phyloP scores from a whole-genome alignment of 2,888 invertebrate genomes.

The Pardosa pseudoannulata region DNA sequence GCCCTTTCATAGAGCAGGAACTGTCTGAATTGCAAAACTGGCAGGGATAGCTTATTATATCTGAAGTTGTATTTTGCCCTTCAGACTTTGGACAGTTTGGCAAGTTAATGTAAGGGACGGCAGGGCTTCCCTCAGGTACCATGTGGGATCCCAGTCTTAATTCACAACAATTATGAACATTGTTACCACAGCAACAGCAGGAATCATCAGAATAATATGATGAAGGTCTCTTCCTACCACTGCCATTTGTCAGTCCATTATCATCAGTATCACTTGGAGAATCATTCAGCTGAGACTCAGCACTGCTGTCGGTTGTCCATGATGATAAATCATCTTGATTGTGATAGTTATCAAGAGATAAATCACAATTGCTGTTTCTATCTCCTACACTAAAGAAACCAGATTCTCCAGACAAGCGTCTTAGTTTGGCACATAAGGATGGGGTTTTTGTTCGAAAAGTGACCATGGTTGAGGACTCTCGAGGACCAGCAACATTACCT shows the following conservation, averaged over 20 bases:
- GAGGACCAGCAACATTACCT: neutral
- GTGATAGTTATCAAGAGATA: constrained; percentile 52
- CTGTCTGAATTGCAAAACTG: constrained; percentile 16
- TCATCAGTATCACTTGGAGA: constrained; percentile 24
- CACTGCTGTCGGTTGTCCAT: constrained; percentile 47
- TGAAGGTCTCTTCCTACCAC: constrained; percentile 57
- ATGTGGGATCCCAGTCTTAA: neutral
- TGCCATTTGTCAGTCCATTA: neutral
- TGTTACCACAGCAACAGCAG: constrained; percentile 41
- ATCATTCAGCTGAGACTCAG: constrained; percentile 31
- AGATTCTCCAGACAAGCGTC: constrained; percentile 85
- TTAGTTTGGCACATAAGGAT: constrained; percentile 55
- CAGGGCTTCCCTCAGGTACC: neutral
- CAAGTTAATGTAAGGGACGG: neutral
- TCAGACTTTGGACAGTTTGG: constrained; percentile 12
- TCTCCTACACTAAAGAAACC: constrained; percentile 88
- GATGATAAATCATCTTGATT: constrained; percentile 49
- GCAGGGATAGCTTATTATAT: constrained; percentile 9
- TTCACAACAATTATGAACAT: constrained; percentile 28
- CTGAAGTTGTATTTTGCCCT: neutral
- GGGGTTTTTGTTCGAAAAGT: constrained; percentile 53
- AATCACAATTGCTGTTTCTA: constrained; percentile 64
- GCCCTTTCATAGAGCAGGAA: constrained; percentile 8
- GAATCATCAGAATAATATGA: constrained; percentile 71
- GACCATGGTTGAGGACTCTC: constrained; percentile 23